Evolutionary conservation across 2,888 invertebrate genomes (phyloP).

Genomic region (Stratiomys singularior): DNA sequence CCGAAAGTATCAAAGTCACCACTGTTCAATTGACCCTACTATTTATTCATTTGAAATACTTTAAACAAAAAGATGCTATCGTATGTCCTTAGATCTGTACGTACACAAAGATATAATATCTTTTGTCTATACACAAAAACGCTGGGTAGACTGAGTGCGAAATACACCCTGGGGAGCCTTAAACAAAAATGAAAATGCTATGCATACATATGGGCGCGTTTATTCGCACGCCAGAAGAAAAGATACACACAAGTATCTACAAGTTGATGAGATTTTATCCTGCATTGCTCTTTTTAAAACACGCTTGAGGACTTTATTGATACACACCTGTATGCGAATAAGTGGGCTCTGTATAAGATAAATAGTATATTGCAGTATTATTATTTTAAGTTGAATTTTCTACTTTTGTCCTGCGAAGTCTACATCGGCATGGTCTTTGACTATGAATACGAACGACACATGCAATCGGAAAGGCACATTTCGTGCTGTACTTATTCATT

Average conservation of each 20-base stretch:
- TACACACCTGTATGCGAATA: slow-evolving; percentile 25
- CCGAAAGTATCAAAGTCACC: too few relatives aligned
- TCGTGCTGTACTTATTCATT: neutral
- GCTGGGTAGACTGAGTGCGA: slow-evolving; percentile 62
- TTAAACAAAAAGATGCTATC: slow-evolving; percentile 2
- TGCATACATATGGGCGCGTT: slow-evolving; percentile 67
- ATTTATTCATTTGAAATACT: neutral
- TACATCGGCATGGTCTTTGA: neutral
- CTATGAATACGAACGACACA: too few relatives aligned
- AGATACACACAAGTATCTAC: slow-evolving; percentile 23
- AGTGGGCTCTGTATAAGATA: neutral
- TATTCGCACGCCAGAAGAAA: slow-evolving; percentile 36
- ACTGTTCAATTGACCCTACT: neutral
- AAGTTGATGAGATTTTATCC: slow-evolving; percentile 38
- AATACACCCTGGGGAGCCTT: slow-evolving; percentile 67
- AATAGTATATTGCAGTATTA: neutral
- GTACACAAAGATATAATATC: neutral
- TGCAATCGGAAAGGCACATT: too few relatives aligned
- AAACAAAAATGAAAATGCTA: slow-evolving; percentile 67
- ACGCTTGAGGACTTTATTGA: slow-evolving; percentile 28
- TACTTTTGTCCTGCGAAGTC: neutral
- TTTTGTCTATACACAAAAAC: neutral
- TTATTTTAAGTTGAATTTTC: slow-evolving; percentile 9
- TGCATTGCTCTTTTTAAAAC: slow-evolving; percentile 33
- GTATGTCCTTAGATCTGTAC: neutral